Base-by-base conservation (phyloP, 2,113 vertebrate species). In the Neogobius melanostomus region DNA sequence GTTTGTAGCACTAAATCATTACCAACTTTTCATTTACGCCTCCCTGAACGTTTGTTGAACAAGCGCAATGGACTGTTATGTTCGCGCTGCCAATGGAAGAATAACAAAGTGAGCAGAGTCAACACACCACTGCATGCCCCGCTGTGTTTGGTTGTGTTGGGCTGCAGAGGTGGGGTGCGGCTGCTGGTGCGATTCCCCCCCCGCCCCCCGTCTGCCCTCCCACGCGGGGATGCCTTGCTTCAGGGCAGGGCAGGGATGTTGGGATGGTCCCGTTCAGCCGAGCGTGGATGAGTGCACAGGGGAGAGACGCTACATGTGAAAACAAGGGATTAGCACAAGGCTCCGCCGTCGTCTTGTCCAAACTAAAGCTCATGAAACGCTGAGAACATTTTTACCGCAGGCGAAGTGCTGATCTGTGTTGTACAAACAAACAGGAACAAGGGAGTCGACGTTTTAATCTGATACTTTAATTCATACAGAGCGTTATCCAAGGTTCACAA, bases 281-380 rank as follows among this genome's bases (percentile, higher is more conserved):
- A 79, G 80, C 85, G 85, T 89, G 89, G 82, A 90, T 83, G 88
- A 79, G 73, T 86, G 88, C 79, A 82, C 78, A 81, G 69, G 21
- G 77, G 80, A 84, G 80, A 65, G 79, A 77, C 15, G 21, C 2
- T 63, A 48, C 49, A 83, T 80, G 71, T 87, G 66, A 83, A 88
- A 89, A 89, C 87, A 84, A 76, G 65, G 72, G 73, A 84, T 91
- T 89, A 82, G 28, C 43, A 63, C 66, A 80, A 61, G 45, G 48
- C 69, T 72, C 21, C 74, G 86, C 74, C 75, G 72, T 89, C 88
- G 87, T 84, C 77, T 74, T 72, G 78, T 74, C 77, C 61, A 74
- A 80, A 66, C 61, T 62, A 51, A 84, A 83, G 82, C 67, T 68
- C 28, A 72, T n/a, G 71, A 66, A 80, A 77, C 76, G 65, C 67